phyloP scores from a whole-genome alignment of 2,113 vertebrate species.

The Hassar affinis region DNA sequence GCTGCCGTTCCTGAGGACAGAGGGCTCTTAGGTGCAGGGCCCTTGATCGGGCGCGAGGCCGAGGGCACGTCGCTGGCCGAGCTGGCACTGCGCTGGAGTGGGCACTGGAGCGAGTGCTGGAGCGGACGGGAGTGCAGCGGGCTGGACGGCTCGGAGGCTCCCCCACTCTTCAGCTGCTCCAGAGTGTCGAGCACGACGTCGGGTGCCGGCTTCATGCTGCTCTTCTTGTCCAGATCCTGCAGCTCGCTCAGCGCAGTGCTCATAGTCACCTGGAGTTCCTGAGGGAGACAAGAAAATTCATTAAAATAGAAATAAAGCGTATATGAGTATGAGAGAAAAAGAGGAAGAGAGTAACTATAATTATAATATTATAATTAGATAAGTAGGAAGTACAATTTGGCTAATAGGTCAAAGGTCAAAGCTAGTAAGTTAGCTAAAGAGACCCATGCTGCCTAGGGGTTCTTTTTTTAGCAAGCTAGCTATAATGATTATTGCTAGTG shows the following conservation, averaged over 20 bases:
- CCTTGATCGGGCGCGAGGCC: constrained; percentile 85
- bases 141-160: constrained; percentile 91
- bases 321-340: constrained; percentile 37
- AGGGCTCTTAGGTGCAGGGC: constrained; percentile 68
- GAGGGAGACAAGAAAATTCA: constrained; percentile 45
- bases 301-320: constrained; percentile 49
- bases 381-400: not conserved
- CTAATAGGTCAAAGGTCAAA: not conserved
- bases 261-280: constrained; percentile 92
- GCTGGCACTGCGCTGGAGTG: constrained; percentile 92
- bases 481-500: no score
- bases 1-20: constrained; percentile 62
- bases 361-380: not conserved
- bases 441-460: not conserved
- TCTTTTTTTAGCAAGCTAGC: not conserved
- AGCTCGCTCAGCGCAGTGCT: constrained; percentile 90
- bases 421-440: not conserved
- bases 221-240: constrained; percentile 88
- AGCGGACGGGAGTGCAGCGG: constrained; percentile 91
- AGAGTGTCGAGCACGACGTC: constrained; percentile 97
- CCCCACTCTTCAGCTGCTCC: constrained; percentile 87
- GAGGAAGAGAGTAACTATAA: not conserved
- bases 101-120: constrained; percentile 75
- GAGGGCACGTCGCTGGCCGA: constrained; percentile 90
- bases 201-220: constrained; percentile 86